Percentiles rank a stretch among this genome's conserved stretches.
Conservation (phyloP, 2,113 vertebrate genomes). For the Garra rufa region DNA sequence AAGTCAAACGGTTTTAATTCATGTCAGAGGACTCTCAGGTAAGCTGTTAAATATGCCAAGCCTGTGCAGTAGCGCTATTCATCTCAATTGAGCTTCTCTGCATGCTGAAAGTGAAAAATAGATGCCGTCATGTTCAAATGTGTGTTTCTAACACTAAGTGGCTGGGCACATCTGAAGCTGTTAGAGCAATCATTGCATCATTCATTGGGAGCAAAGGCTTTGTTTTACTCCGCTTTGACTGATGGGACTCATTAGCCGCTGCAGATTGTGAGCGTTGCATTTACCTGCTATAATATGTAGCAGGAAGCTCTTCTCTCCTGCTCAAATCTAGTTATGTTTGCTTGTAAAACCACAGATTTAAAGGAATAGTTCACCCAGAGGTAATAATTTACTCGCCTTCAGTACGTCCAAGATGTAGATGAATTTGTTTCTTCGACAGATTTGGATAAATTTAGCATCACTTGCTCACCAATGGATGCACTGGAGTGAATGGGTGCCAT, state of each 20-base stretch:
- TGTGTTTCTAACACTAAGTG: conserved; percentile 53
- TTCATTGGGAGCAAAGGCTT: conserved; percentile 43
- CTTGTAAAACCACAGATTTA: not conserved
- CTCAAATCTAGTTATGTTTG: not conserved
- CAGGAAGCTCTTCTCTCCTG: not conserved
- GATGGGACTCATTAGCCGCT: conserved; percentile 41
- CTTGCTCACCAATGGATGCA: not conserved
- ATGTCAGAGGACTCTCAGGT: conserved; percentile 55
- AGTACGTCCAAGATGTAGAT: not conserved
- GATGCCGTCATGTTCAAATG: conserved; percentile 59
- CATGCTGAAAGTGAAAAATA: conserved; percentile 56
- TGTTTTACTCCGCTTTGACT: conserved; percentile 38
- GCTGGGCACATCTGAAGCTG: conserved; percentile 47
- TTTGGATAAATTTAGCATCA: not conserved
- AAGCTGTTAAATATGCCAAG: conserved; percentile 54
- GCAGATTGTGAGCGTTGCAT: conserved; percentile 36
- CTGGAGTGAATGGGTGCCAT: not conserved
- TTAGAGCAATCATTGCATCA: conserved; percentile 54
- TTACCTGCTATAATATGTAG: conserved; percentile 28
- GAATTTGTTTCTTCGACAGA: not conserved
- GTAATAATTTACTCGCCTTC: not conserved
- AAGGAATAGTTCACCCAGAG: not conserved
- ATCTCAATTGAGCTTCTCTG: conserved; percentile 65
- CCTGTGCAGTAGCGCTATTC: conserved; percentile 53
- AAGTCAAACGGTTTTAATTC: conserved; percentile 62